These are phyloP conservation scores for Ophion slaviceki DNA, from an alignment of 2,888 invertebrate genomes.

Conservation along the genomic window DNA sequence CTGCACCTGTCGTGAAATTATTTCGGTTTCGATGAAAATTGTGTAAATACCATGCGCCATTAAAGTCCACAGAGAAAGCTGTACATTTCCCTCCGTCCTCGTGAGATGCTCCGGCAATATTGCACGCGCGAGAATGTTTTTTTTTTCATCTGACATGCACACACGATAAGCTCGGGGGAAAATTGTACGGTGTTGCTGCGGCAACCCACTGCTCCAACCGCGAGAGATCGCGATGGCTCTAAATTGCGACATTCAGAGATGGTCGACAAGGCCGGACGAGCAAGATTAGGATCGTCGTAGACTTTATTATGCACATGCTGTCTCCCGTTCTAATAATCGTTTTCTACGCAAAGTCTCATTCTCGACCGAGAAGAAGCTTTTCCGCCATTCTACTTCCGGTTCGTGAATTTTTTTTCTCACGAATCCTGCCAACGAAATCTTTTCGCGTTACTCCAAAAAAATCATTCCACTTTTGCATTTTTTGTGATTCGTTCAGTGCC, in stretches of 20 bases:
- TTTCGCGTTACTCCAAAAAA: background rate
- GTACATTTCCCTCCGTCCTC: slow-evolving; percentile 7
- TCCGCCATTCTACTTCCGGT: slow-evolving; percentile 37
- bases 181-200: slow-evolving; percentile 71
- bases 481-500: background rate
- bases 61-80: slow-evolving; percentile 4
- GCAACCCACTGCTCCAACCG: slow-evolving; percentile 72
- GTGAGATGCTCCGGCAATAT: slow-evolving; percentile 1
- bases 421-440: background rate
- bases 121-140: slow-evolving; percentile 33
- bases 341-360: slow-evolving; percentile 57
- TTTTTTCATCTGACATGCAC: slow-evolving; percentile 20
- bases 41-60: slow-evolving; percentile 17
- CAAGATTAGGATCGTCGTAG: slow-evolving; percentile 78
- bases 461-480: background rate
- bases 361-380: slow-evolving; percentile 5
- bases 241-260: slow-evolving; percentile 78
- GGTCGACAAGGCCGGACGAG: slow-evolving; percentile 80
- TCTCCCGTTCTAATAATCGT: slow-evolving; percentile 60
- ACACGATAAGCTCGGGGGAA: slow-evolving; percentile 45
- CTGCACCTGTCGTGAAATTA: slow-evolving; percentile 43
- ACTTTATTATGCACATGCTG: slow-evolving; percentile 66
- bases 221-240: slow-evolving; percentile 65
- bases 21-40: background rate
- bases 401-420: background rate